These are phyloP conservation scores for Calyptomena viridis DNA, from an alignment of 2,113 vertebrate species.

Conservation along the genomic window DNA sequence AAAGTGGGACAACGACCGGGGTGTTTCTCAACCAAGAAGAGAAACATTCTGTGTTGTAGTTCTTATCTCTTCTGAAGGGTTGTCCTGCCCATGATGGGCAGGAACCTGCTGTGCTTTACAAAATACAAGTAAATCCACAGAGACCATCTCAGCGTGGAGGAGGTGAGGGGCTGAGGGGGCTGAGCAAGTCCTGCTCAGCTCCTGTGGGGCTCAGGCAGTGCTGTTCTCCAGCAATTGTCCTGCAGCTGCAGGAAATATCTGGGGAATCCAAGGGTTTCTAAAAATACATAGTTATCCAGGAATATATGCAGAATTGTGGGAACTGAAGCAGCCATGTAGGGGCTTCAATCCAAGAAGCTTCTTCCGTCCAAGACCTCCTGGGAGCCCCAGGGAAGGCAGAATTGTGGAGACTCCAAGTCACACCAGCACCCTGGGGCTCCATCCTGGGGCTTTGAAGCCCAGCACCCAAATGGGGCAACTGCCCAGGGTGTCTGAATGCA, in stretches of 20 bases:
- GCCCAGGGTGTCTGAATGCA: background rate
- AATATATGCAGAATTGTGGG: background rate
- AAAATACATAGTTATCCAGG: background rate
- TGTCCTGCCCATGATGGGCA: background rate
- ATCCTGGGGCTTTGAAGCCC: too few species aligned
- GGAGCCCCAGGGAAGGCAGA: background rate
- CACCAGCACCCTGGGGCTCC: background rate
- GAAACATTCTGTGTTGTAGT: fast-evolving
- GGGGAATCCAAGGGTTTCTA: background rate
- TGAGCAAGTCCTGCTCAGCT: background rate
- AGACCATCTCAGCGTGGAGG: background rate
- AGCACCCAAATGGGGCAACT: too few species aligned
- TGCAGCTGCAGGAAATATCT: background rate
- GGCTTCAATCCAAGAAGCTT: too few species aligned
- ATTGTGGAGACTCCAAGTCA: background rate
- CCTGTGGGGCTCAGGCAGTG: fast-evolving
- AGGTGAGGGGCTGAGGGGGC: background rate
- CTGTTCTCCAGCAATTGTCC: fast-evolving
- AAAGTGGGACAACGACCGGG: background rate
- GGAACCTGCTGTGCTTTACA: background rate
- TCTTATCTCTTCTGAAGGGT: background rate
- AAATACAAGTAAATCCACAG: background rate
- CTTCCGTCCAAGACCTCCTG: background rate
- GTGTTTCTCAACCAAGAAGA: background rate
- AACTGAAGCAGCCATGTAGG: background rate